Base-by-base conservation (phyloP, 1,140 invertebrate species). In the Babylonia areolata region DNA sequence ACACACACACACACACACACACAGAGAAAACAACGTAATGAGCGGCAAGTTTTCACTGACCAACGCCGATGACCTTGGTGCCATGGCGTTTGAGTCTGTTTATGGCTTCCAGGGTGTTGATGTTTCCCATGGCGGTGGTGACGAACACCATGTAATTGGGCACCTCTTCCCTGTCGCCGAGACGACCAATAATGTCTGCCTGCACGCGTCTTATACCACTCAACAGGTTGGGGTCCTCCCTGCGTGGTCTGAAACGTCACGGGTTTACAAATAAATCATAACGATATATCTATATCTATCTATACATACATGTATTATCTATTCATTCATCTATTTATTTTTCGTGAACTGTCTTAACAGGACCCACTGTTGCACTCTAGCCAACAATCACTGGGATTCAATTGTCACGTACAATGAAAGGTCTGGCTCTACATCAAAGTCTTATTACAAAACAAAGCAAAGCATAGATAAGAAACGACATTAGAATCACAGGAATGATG, bases 121-220 rank as follows among this genome's bases (percentile, higher is more conserved):
- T 12, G 58, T 87, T 86, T 6, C 89, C 85, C 83, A 91, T 88
- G 64, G 90, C 89, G 81, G 89, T 89, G 33, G 91, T 90, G 23
- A 93, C 42, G 23, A 93, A 78, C 15, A 93, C 87, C 0, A 91
- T 77, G 75, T 91, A 91, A 85, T 92, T 90, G 0, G 90, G 91
- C 11, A 90, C 89, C 33, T 86, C 46, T 31, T 58, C 37, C 33
- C 89, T 80, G 31, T 90, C 90, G 17, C 90, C 89, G 15, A 40
- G 35, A 17, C 39, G n/a, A 31, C 86, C 79, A n/a, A 92, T 85
- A 17, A 93, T 75, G 11, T 88, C 81, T 33, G 86, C 78, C 5
- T 88, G 85, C 17, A 90, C 90, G 33, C 90, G 87, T 20, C 86
- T 80, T 3, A 92, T 83, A 28, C 89, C 92, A 23, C 85, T 81